Percentiles rank a stretch among this genome's conserved stretches.
Conservation (phyloP, 1,140 invertebrate species). For the Bombus soroeensis region DNA sequence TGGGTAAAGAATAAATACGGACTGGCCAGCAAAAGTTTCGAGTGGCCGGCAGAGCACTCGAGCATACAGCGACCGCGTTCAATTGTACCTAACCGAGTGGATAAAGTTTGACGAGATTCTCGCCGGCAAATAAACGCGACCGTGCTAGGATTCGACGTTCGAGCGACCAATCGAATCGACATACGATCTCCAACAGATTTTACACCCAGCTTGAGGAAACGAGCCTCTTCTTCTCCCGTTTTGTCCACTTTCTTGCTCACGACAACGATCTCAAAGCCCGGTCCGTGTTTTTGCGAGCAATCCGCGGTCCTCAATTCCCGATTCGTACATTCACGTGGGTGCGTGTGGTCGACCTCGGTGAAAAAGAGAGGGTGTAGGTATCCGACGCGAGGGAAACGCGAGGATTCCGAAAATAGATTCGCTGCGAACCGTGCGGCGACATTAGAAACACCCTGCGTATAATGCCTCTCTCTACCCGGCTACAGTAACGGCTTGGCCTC, state of each 20-base stretch:
- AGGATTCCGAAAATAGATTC: slow-evolving; percentile 56
- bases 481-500: neutral
- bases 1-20: slow-evolving; percentile 18
- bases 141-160: slow-evolving; percentile 25
- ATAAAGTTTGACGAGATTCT: slow-evolving; percentile 32
- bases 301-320: neutral
- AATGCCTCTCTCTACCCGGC: slow-evolving; percentile 36
- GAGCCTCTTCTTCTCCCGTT: neutral
- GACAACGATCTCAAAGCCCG: too few relatives aligned
- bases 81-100: slow-evolving; percentile 52
- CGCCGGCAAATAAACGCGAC: slow-evolving; percentile 36
- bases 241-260: too few relatives aligned
- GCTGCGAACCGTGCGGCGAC: slow-evolving; percentile 50
- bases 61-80: slow-evolving; percentile 32
- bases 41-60: slow-evolving; percentile 30
- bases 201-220: neutral
- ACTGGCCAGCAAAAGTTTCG: slow-evolving; percentile 36
- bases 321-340: slow-evolving; percentile 49
- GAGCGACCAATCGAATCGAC: neutral
- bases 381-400: slow-evolving; percentile 53
- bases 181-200: neutral
- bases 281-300: too few relatives aligned
- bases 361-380: slow-evolving; percentile 46
- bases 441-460: slow-evolving; percentile 50
- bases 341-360: slow-evolving; percentile 28